Percentiles rank a stretch among this genome's conserved stretches.
Evolutionary conservation across 2,113 vertebrate species (phyloP).

Genomic region (Centropus bengalensis): DNA sequence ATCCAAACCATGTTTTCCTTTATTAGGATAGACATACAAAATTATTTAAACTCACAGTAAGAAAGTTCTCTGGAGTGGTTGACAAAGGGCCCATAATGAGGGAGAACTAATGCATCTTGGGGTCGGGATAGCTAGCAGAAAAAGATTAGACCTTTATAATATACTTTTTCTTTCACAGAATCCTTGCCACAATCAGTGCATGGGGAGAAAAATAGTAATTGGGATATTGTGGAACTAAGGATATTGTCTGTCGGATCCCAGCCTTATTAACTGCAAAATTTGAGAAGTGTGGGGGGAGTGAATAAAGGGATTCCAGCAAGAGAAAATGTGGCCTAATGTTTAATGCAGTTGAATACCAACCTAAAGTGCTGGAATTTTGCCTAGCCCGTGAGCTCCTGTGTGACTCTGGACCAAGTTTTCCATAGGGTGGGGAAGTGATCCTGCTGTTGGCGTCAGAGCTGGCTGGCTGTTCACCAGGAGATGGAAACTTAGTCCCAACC

Average conservation of each 20-base stretch:
- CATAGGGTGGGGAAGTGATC: background rate
- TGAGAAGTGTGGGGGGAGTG: background rate
- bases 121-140: background rate
- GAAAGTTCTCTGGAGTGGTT: background rate
- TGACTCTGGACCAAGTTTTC: background rate
- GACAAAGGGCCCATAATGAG: background rate
- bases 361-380: background rate
- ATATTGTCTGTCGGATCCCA: background rate
- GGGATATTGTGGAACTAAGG: background rate
- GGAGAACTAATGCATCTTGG: background rate
- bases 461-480: background rate
- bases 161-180: background rate
- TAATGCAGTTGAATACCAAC: background rate
- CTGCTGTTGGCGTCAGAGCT: background rate
- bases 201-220: background rate
- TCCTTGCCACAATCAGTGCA: background rate
- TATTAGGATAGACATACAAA: background rate
- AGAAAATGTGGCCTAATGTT: background rate
- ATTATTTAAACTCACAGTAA: conserved; percentile 1
- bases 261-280: background rate
- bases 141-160: background rate
- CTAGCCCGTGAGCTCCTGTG: background rate
- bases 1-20: background rate
- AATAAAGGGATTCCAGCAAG: background rate
- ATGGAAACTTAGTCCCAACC: background rate